Percentiles rank a stretch among this genome's conserved stretches.
These are phyloP conservation scores for Drosophila setosimentum DNA, from an alignment of 2,888 invertebrate genomes.

Conservation along the genomic window DNA sequence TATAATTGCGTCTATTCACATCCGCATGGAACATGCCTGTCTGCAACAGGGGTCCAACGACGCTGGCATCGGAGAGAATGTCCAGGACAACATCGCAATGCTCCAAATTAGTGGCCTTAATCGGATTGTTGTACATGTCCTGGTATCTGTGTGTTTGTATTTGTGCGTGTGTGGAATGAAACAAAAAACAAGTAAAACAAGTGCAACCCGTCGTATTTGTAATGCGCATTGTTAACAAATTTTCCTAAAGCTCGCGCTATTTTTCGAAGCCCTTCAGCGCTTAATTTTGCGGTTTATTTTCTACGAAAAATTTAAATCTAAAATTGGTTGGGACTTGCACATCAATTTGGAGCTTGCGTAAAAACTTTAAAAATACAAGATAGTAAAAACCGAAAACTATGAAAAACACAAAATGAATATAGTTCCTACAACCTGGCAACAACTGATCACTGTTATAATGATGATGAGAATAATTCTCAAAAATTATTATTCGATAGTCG, in stretches of 20 bases:
- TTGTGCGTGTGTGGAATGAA: not conserved
- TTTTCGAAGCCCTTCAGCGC: slow-evolving; percentile 21
- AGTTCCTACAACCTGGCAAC: not conserved
- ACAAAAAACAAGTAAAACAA: slow-evolving; percentile 9
- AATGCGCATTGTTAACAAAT: slow-evolving; percentile 47
- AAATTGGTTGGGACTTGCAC: not conserved
- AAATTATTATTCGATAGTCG: not conserved
- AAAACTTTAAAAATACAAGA: not conserved
- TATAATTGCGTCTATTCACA: slow-evolving; percentile 91
- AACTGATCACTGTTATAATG: not conserved
- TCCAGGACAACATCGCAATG: slow-evolving; percentile 93
- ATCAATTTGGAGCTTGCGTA: not conserved
- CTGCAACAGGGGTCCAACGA: slow-evolving; percentile 92
- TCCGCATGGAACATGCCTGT: slow-evolving; percentile 91
- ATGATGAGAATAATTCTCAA: not conserved
- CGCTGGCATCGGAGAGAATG: slow-evolving; percentile 94
- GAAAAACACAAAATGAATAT: not conserved
- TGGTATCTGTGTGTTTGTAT: slow-evolving; percentile 85
- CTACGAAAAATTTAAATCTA: not conserved
- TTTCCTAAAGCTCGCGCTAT: slow-evolving; percentile 29
- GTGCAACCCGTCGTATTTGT: slow-evolving; percentile 53
- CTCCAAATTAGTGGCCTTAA: slow-evolving; percentile 86
- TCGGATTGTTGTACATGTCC: slow-evolving; percentile 87
- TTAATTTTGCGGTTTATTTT: slow-evolving; percentile 57
- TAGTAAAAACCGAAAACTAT: not conserved